phyloP scores from a whole-genome alignment of 2,113 vertebrate species.

The Opisthocomus hoazin region DNA sequence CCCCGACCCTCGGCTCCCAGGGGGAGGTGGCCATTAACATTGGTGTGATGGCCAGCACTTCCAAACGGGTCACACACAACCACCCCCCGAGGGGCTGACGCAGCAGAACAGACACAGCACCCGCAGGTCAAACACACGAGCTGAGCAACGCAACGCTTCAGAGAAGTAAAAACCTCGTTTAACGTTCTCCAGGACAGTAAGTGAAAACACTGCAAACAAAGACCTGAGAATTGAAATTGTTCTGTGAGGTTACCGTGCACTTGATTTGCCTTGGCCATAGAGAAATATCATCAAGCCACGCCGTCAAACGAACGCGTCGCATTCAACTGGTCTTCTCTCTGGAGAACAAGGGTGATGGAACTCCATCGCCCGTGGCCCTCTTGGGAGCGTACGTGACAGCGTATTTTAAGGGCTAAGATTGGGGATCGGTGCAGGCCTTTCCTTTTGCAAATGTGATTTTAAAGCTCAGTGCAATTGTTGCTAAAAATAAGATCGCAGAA shows the following conservation, averaged over 20 bases:
- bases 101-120: background rate
- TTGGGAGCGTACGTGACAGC: background rate
- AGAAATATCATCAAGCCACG: background rate
- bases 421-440: background rate
- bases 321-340: background rate
- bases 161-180: background rate
- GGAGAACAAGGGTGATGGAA: background rate
- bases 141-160: background rate
- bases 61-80: background rate
- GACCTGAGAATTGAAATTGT: background rate
- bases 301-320: background rate
- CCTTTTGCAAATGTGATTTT: background rate
- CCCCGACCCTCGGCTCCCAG: rapidly evolving
- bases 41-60: rapidly evolving
- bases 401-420: background rate
- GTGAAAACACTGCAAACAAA: background rate
- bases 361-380: background rate
- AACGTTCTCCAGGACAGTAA: background rate
- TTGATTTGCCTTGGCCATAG: background rate
- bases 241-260: rapidly evolving
- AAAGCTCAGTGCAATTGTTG: background rate
- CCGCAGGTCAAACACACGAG: rapidly evolving
- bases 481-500: conserved; percentile 22
- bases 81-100: too few relatives aligned
- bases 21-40: background rate